Evolutionary conservation across 2,888 invertebrate species (phyloP).

Genomic region (Seira ritae): DNA sequence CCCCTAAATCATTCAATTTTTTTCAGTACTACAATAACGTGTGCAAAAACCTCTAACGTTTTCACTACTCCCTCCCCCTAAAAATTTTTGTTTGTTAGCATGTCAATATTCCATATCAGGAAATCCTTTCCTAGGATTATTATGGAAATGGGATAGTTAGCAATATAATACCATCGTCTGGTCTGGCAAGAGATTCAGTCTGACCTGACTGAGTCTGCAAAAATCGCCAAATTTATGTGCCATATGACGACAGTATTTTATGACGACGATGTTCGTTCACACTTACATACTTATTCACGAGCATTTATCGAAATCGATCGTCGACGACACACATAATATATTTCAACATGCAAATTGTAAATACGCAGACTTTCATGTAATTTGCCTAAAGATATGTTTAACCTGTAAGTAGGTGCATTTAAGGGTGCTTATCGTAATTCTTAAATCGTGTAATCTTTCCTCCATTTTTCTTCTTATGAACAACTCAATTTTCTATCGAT

Average conservation of each 20-base stretch:
- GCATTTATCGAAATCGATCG: no score
- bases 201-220: background rate
- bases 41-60: background rate
- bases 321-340: no score
- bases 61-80: background rate
- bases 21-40: background rate
- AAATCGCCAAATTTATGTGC: constrained; percentile 19
- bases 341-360: background rate
- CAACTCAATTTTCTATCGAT: constrained; percentile 14
- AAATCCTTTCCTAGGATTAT: background rate
- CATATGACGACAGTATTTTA: background rate
- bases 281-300: no score
- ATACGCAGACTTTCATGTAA: no score
- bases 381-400: background rate
- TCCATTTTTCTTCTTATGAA: background rate
- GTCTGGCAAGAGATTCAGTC: no score
- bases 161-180: background rate
- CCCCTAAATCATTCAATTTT: background rate
- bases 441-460: constrained; percentile 2
- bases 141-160: constrained; percentile 2
- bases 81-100: background rate
- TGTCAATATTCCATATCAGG: constrained; percentile 10
- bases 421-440: constrained; percentile 10
- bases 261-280: background rate
- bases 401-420: background rate